phyloP scores from a whole-genome alignment of 2,888 invertebrate species.

The Acanthacorydalis orientalis region DNA sequence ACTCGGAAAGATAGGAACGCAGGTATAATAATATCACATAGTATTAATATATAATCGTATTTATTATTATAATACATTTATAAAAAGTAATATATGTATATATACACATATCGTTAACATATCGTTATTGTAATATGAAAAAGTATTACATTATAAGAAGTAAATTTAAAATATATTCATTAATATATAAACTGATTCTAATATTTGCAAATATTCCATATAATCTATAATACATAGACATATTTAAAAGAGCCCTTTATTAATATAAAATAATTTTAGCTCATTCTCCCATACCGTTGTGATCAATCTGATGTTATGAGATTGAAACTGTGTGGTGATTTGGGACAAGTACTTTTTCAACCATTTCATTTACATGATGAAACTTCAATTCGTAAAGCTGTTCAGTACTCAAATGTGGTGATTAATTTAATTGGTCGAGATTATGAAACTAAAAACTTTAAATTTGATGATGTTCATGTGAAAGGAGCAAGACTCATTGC shows the following conservation, averaged over 20 bases:
- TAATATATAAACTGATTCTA: too few relatives aligned
- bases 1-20: conserved; percentile 73
- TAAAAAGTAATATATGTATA: conserved; percentile 1
- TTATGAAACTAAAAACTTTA: conserved; percentile 83
- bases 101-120: too few relatives aligned
- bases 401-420: conserved; percentile 93
- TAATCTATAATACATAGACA: too few relatives aligned
- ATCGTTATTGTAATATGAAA: too few relatives aligned
- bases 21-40: conserved; percentile 35
- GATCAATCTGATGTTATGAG: conserved; percentile 65
- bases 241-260: conserved; percentile 6
- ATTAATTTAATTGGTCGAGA: conserved; percentile 87
- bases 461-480: conserved; percentile 72
- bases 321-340: conserved; percentile 76
- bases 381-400: conserved; percentile 62
- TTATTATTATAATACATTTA: not conserved
- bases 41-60: too few relatives aligned
- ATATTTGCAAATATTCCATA: too few relatives aligned
- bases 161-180: too few relatives aligned
- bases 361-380: conserved; percentile 75
- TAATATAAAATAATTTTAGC: conserved; percentile 31
- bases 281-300: conserved; percentile 84
- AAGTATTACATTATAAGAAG: too few relatives aligned
- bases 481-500: conserved; percentile 73
- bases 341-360: conserved; percentile 87